phyloP scores from a whole-genome alignment of 2,888 invertebrate species.

The Venusia cambrica region DNA sequence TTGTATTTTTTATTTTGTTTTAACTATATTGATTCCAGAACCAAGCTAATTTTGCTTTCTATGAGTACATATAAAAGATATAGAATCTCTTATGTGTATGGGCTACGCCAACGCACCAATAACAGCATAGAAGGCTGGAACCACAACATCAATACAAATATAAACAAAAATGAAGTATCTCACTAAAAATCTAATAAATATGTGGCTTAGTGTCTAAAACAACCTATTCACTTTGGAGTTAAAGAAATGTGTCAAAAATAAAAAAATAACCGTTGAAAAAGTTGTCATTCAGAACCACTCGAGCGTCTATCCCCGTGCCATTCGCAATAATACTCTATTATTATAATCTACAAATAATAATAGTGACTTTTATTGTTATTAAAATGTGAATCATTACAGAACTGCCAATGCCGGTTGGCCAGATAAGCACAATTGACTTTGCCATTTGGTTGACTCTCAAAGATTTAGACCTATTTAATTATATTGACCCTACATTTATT shows the following conservation, averaged over 20 bases:
- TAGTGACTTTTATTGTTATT: slow-evolving; percentile 64
- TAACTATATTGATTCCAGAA: no score
- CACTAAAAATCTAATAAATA: no score
- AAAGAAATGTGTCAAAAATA: slow-evolving; percentile 39
- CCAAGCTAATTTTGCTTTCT: no score
- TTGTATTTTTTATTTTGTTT: no score
- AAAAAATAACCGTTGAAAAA: slow-evolving; percentile 55
- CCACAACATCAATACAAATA: slow-evolving; percentile 12
- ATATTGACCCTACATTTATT: slow-evolving; percentile 67
- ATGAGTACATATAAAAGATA: no score
- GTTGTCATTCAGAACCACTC: slow-evolving; percentile 69
- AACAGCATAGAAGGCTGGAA: slow-evolving; percentile 13
- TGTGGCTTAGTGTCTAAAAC: no score
- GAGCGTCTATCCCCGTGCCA: slow-evolving; percentile 73
- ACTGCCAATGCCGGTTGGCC: slow-evolving; percentile 45
- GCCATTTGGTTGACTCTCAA: slow-evolving; percentile 71
- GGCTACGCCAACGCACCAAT: slow-evolving; percentile 13
- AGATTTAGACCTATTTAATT: slow-evolving; percentile 70
- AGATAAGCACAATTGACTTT: slow-evolving; percentile 74
- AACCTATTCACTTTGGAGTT: neutral
- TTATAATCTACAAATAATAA: slow-evolving; percentile 65
- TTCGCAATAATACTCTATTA: slow-evolving; percentile 57
- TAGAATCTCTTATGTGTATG: slow-evolving; percentile 12
- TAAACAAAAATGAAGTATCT: slow-evolving; percentile 13
- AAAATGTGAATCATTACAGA: slow-evolving; percentile 57